Percentiles rank a stretch among this genome's conserved stretches.
These are phyloP conservation scores for Hoplodrina blanda DNA, from an alignment of 2,888 invertebrate genomes.

Conservation along the genomic window DNA sequence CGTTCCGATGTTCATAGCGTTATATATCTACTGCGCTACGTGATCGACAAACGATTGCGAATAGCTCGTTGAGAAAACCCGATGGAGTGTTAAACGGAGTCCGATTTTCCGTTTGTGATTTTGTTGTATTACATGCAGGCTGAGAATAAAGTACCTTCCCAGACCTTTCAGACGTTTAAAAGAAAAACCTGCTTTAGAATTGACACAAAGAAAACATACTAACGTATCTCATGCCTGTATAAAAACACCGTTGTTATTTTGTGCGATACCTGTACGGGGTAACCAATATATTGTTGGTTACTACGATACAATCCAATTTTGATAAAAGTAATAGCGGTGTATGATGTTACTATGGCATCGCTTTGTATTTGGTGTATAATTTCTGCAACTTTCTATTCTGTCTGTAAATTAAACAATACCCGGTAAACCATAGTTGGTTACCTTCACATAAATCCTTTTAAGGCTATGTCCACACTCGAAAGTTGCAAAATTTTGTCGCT, in stretches of 20 bases:
- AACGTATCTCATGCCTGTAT: constrained; percentile 2
- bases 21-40: constrained; percentile 29
- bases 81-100: constrained; percentile 46
- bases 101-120: constrained; percentile 38
- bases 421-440: constrained; percentile 31
- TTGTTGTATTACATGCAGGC: constrained; percentile 33
- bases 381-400: constrained; percentile 41
- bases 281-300: background rate
- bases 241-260: constrained; percentile 16
- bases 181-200: constrained; percentile 20
- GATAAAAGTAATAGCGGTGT: background rate
- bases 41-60: constrained; percentile 41
- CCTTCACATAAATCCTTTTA: constrained; percentile 60
- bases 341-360: background rate
- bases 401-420: constrained; percentile 42
- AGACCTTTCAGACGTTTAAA: constrained; percentile 22
- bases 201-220: constrained; percentile 25
- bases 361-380: constrained; percentile 13
- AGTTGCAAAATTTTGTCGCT: constrained; percentile 57
- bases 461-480: constrained; percentile 58
- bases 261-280: background rate
- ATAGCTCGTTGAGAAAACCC: constrained; percentile 30
- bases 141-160: constrained; percentile 23
- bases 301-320: constrained; percentile 5
- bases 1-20: constrained; percentile 24